Conservation (phyloP, 2,113 vertebrate species). For the Porphyrio hochstetteri region DNA sequence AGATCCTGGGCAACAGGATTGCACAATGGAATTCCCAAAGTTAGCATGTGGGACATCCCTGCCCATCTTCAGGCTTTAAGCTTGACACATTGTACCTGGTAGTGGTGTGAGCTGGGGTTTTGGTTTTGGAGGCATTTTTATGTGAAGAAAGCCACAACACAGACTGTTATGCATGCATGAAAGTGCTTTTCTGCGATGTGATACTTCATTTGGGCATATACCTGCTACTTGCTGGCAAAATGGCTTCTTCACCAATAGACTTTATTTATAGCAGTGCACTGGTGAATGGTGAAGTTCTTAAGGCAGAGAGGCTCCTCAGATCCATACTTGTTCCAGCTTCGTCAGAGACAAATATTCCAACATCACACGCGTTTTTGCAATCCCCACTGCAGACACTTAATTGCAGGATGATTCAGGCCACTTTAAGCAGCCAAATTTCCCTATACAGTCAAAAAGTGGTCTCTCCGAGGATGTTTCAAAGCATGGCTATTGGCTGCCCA, state of each 20-base stretch:
- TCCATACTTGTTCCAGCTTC: neutral
- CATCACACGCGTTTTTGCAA: constrained; percentile 5
- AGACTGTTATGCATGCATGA: neutral
- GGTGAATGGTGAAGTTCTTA: neutral
- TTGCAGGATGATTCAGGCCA: constrained; percentile 57
- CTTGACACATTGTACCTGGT: neutral
- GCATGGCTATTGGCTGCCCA: neutral
- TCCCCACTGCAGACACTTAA: constrained; percentile 16
- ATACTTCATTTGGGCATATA: neutral
- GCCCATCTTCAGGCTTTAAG: neutral
- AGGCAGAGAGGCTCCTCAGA: neutral
- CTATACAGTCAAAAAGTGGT: constrained; percentile 10
- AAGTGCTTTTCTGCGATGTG: neutral
- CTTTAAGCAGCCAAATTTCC: constrained; percentile 25
- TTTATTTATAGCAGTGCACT: neutral
- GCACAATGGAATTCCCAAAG: neutral
- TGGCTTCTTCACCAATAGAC: neutral
- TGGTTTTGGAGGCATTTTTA: neutral
- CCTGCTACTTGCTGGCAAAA: neutral
- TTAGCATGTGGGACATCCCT: neutral
- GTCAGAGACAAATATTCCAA: constrained; percentile 1
- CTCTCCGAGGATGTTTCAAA: constrained; percentile 11
- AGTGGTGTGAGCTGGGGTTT: neutral
- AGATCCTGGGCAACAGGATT: neutral
- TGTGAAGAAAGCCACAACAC: neutral